phyloP scores from a whole-genome alignment of 2,113 vertebrate genomes.

The Larimichthys polyactis region DNA sequence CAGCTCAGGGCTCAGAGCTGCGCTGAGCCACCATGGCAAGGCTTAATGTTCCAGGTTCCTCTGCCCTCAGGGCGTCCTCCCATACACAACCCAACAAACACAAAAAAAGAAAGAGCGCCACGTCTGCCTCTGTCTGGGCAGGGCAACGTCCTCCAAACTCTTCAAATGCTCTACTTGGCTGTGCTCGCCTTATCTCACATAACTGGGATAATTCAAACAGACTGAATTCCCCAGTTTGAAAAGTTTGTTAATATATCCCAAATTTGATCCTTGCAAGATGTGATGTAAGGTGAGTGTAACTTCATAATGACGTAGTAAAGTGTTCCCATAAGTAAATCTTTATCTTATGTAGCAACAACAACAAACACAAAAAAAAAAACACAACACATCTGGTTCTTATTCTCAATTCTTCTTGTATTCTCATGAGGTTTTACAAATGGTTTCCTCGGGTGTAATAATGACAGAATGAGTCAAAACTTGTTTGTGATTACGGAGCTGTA shows the following conservation, averaged over 20 bases:
- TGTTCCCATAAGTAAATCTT: not conserved
- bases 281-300: not conserved
- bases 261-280: not conserved
- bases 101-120: constrained; percentile 47
- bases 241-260: not conserved
- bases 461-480: not conserved
- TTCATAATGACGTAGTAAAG: not conserved
- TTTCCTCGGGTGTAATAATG: not conserved
- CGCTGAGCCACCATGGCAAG: constrained; percentile 66
- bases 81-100: constrained; percentile 45
- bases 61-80: constrained; percentile 73
- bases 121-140: constrained; percentile 55
- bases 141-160: constrained; percentile 31
- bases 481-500: too few relatives aligned
- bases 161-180: constrained; percentile 36
- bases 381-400: not conserved
- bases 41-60: constrained; percentile 80
- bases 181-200: constrained; percentile 7
- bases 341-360: too few relatives aligned
- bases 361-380: not conserved
- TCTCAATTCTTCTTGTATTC: not conserved
- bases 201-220: constrained; percentile 3
- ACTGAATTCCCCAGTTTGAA: constrained; percentile 19
- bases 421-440: not conserved
- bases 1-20: constrained; percentile 73